These are phyloP conservation scores for Ephestia elutella DNA, from an alignment of 1,140 invertebrate species.

Conservation along the genomic window DNA sequence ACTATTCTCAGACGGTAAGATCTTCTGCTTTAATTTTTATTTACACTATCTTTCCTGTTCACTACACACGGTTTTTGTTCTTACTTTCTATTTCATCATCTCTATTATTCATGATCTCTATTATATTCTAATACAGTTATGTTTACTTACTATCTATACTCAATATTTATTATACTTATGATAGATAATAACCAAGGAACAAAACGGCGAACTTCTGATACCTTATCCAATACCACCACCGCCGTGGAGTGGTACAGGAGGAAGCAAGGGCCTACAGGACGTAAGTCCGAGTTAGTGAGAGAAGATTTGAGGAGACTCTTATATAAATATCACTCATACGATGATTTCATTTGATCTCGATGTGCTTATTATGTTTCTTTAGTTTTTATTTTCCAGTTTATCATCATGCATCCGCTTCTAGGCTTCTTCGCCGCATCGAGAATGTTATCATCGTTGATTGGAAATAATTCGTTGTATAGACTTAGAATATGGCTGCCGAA, in stretches of 20 bases:
- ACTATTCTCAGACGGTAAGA: constrained; percentile 85
- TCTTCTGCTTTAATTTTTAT: constrained; percentile 9
- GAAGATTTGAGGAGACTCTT: constrained; percentile 26
- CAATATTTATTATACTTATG: constrained; percentile 29
- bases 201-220: constrained; percentile 62
- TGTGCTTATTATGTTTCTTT: constrained; percentile 54
- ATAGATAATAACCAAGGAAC: constrained; percentile 57
- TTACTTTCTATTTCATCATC: not conserved
- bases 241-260: constrained; percentile 63
- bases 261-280: constrained; percentile 68
- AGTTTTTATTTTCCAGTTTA: constrained; percentile 30
- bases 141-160: constrained; percentile 8
- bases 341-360: constrained; percentile 55
- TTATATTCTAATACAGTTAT: not conserved
- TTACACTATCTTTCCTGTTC: constrained; percentile 7
- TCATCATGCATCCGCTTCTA: constrained; percentile 54
- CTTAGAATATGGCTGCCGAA: constrained; percentile 29
- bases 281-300: constrained; percentile 66
- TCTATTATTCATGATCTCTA: not conserved
- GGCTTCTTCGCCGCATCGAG: constrained; percentile 58
- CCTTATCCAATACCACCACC: constrained; percentile 59
- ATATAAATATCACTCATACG: constrained; percentile 30
- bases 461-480: constrained; percentile 26
- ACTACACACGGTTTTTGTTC: constrained; percentile 1
- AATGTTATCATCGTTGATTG: constrained; percentile 59